Percentiles rank a stretch among this genome's conserved stretches.
Conservation (phyloP, 2,797 vertebrate genomes). For the Enteromius thamalakanensis region DNA sequence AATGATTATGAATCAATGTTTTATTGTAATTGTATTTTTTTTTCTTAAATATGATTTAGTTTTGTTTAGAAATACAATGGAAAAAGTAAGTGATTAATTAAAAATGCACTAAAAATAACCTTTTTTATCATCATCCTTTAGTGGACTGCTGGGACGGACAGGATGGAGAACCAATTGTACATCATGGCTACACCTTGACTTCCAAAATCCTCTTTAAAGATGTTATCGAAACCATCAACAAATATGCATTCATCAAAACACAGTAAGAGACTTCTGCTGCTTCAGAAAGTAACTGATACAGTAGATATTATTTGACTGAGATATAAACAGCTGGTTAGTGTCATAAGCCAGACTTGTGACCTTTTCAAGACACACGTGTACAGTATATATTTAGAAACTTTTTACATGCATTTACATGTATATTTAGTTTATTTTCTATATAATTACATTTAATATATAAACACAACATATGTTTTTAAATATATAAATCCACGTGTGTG, state of each 20-base stretch:
- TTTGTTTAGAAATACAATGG: background rate
- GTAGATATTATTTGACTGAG: background rate
- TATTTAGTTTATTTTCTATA: too few relatives aligned
- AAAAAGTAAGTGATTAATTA: background rate
- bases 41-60: background rate
- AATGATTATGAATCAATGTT: background rate
- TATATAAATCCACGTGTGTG: too few relatives aligned
- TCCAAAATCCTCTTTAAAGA: slow-evolving; percentile 99
- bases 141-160: slow-evolving; percentile 99
- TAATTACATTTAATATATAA: too few relatives aligned
- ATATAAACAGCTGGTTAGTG: background rate
- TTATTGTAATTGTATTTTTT: too few relatives aligned
- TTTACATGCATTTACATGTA: too few relatives aligned
- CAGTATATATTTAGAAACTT: too few relatives aligned
- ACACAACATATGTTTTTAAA: too few relatives aligned
- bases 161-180: slow-evolving; percentile 94
- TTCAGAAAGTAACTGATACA: background rate
- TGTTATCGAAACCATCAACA: slow-evolving; percentile 98
- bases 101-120: background rate
- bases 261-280: slow-evolving; percentile 78
- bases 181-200: slow-evolving; percentile 96
- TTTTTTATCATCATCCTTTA: slow-evolving; percentile 61
- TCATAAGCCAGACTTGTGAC: background rate
- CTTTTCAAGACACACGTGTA: background rate
- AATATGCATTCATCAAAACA: slow-evolving; percentile 92